Base-by-base conservation (phyloP, 2,888 invertebrate species). In the Catonia carolina region DNA sequence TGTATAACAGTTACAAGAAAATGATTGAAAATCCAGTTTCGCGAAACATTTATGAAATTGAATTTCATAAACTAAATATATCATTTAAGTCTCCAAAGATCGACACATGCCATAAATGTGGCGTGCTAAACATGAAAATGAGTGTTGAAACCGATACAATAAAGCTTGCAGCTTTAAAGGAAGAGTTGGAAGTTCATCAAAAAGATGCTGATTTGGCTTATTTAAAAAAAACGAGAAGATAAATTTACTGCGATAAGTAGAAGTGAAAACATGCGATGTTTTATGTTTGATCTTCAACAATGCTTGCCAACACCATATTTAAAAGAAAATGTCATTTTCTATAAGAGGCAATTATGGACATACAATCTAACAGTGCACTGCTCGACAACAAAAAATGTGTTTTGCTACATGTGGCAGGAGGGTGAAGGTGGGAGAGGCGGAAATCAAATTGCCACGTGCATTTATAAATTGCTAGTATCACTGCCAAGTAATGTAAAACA, bases 381-480 rank as follows among this genome's bases (percentile, higher is more conserved):
- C n/a, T n/a, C n/a, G 35, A 17, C 22, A 14, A 51, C 10, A 41
- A 51, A 36, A 23, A 27, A 18, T 20, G 51, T 51, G 22, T 27
- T 23, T 27, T 54, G 49, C 53, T 59, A 51, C 35, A 64, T 64
- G 65, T 66, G 65, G 65, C 22, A 27, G 22, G 48, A 48, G 31
- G 48, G 22, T n/a, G 48, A 56, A 59, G 41, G 63, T 66, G 55
- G 57, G 57, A 53, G 65, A 56, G 67, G 65, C 36, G 64, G 63
- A 4, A 66, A 67, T 56, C 60, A 67, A 49, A 66, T 67, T 51
- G 66, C 64, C 36, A 62, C 64, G 50, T 65, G 65, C 60, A 50
- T 66, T 14, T 22, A 10, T 14, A 27, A 48, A 23, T 14, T 22
- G 22, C 27, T 48, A 31, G 15, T 20, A 31, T 17, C 48, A 27